phyloP scores from a whole-genome alignment of 1,140 invertebrate genomes.

The Paralvinella palmiformis region DNA sequence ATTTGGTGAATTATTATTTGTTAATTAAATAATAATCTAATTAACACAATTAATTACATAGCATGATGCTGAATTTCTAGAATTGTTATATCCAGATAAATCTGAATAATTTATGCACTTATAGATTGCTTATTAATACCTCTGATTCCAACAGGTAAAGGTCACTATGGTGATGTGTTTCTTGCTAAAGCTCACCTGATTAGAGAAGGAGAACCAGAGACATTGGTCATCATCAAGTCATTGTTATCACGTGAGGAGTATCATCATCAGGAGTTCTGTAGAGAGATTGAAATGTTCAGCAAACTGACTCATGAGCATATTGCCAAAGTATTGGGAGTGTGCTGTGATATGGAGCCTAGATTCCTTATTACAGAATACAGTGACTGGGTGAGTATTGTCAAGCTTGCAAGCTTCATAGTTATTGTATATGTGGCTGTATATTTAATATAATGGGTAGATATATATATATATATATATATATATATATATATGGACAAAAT shows the following conservation, averaged over 20 bases:
- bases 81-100: too few relatives aligned
- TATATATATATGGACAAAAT: too few relatives aligned
- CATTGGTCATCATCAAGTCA: constrained; percentile 66
- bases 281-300: constrained; percentile 75
- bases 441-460: too few relatives aligned
- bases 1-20: too few relatives aligned
- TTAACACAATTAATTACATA: too few relatives aligned
- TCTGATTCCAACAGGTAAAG: constrained; percentile 66
- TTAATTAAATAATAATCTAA: too few relatives aligned
- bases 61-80: too few relatives aligned
- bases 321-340: constrained; percentile 70
- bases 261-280: constrained; percentile 67
- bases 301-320: constrained; percentile 75
- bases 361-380: constrained; percentile 86
- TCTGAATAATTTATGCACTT: too few relatives aligned
- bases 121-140: neutral
- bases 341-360: constrained; percentile 75
- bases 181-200: constrained; percentile 61
- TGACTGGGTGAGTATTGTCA: constrained; percentile 68
- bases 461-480: too few relatives aligned
- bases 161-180: constrained; percentile 85
- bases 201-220: constrained; percentile 45
- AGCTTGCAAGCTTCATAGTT: neutral
- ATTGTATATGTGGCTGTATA: neutral
- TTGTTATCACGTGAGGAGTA: constrained; percentile 70